Conservation (phyloP, 2,797 vertebrate genomes). For the Ibycter americanus region DNA sequence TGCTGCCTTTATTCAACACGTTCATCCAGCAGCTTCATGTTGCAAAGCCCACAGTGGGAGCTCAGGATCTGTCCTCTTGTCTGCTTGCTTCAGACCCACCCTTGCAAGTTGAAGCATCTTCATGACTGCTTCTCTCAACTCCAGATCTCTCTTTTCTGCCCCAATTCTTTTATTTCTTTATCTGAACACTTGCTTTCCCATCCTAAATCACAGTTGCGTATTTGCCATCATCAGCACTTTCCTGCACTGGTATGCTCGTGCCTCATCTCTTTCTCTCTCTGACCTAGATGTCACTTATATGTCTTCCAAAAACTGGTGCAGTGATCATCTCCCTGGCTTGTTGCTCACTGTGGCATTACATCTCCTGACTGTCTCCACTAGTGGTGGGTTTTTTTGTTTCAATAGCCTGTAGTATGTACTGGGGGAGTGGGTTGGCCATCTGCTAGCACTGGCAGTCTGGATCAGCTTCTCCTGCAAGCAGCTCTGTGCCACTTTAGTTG, state of each 20-base stretch:
- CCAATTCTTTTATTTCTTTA: not conserved
- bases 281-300: not conserved
- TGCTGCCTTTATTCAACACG: not conserved
- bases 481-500: not conserved
- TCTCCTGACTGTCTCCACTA: not conserved
- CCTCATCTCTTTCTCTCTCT: not conserved
- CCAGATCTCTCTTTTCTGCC: not conserved
- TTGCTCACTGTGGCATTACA: not conserved
- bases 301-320: not conserved
- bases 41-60: not conserved
- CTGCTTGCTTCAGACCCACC: not conserved
- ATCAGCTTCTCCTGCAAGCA: not conserved
- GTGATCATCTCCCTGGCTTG: not conserved
- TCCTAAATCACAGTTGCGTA: not conserved
- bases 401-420: not conserved
- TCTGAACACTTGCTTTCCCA: not conserved
- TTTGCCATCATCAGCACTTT: not conserved
- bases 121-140: not conserved
- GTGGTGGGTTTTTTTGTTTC: not conserved
- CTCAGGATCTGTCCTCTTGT: not conserved
- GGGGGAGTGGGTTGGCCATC: no score
- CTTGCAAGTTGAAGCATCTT: not conserved
- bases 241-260: fast-evolving
- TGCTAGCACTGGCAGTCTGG: not conserved
- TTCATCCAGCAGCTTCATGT: not conserved